phyloP scores from a whole-genome alignment of 2,113 vertebrate species.

The Pseudonaja textilis region DNA sequence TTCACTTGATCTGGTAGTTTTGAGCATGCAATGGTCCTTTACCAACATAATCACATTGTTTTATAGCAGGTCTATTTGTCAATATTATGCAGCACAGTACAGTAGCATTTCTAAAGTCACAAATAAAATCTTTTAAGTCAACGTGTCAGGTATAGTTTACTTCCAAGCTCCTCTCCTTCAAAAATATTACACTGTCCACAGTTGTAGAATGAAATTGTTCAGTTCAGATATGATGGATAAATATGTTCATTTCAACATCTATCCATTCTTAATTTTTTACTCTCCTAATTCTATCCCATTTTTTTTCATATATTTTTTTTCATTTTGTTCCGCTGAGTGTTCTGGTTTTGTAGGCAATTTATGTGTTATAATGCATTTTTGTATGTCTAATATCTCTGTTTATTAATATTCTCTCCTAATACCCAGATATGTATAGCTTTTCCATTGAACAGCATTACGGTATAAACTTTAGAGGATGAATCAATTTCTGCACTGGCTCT shows the following conservation, averaged over 20 bases:
- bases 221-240: background rate
- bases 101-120: background rate
- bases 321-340: background rate
- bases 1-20: background rate
- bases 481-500: too few relatives aligned
- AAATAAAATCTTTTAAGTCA: background rate
- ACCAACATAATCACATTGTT: background rate
- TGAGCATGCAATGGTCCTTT: background rate
- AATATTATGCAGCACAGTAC: background rate
- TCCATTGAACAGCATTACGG: background rate
- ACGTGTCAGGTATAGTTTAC: background rate
- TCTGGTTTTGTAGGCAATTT: background rate
- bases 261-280: background rate
- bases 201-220: background rate
- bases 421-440: background rate
- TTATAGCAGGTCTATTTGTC: background rate
- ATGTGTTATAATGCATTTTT: background rate
- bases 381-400: background rate
- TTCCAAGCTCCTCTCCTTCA: background rate
- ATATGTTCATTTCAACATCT: background rate
- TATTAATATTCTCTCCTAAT: too few relatives aligned
- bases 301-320: background rate
- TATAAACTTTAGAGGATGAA: background rate
- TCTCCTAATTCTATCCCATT: background rate
- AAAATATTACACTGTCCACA: too few relatives aligned